phyloP scores from a whole-genome alignment of 2,888 invertebrate species.

The Tenthredo mesomela region DNA sequence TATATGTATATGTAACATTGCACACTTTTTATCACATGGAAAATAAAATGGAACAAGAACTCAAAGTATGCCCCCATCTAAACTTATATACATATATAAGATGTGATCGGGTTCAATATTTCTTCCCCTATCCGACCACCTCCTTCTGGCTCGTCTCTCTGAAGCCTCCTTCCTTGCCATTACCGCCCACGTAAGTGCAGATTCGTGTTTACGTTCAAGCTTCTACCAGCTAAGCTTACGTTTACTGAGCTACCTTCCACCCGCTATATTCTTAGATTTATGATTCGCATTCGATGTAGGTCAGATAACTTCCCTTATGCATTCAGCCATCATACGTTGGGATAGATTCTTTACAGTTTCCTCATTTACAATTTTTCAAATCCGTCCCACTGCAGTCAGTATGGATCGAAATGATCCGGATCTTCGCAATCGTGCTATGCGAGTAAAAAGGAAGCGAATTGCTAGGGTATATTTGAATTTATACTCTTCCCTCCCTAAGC shows the following conservation, averaged over 20 bases:
- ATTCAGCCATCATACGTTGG: neutral
- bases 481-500: neutral
- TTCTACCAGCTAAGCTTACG: conserved; percentile 51
- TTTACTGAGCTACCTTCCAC: conserved; percentile 41
- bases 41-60: neutral
- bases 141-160: conserved; percentile 38
- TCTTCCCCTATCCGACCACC: conserved; percentile 20
- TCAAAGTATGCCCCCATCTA: neutral
- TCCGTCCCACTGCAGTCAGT: neutral
- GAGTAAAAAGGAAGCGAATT: neutral
- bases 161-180: conserved; percentile 47
- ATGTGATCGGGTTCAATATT: conserved; percentile 45
- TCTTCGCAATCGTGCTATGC: neutral
- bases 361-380: neutral
- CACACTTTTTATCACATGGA: too few relatives aligned
- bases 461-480: neutral
- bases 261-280: conserved; percentile 54
- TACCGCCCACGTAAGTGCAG: conserved; percentile 64
- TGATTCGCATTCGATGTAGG: conserved; percentile 52
- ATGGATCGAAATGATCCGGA: neutral
- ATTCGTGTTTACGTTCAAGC: conserved; percentile 68
- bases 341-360: conserved; percentile 16
- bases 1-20: neutral
- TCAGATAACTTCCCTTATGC: conserved; percentile 51
- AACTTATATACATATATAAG: neutral